These are phyloP conservation scores for Burhinus oedicnemus DNA, from an alignment of 2,113 vertebrate genomes.

Conservation along the genomic window DNA sequence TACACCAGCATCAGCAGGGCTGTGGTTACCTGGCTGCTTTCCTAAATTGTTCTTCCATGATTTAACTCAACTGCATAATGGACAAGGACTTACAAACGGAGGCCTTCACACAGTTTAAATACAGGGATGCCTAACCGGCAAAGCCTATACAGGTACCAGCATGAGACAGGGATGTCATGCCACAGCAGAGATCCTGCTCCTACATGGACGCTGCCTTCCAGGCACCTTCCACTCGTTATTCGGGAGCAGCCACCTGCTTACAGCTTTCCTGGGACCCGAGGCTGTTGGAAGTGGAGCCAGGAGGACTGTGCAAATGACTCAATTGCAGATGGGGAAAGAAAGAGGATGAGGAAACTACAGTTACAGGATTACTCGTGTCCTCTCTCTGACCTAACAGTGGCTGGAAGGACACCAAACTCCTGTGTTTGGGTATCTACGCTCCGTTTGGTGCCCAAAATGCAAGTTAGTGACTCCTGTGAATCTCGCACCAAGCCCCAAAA, in stretches of 20 bases:
- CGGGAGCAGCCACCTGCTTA: not conserved
- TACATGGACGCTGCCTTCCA: not conserved
- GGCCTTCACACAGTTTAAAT: not conserved
- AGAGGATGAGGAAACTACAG: not conserved
- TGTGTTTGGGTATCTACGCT: fast-evolving
- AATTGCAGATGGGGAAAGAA: no score
- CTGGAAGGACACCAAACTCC: not conserved
- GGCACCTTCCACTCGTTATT: no score
- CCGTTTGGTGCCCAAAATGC: not conserved
- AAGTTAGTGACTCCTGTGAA: not conserved
- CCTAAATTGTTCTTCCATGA: not conserved
- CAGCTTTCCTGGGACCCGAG: not conserved
- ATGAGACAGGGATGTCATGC: fast-evolving
- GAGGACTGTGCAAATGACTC: not conserved
- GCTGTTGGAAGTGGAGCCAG: not conserved
- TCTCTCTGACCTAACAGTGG: not conserved
- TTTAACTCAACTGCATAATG: not conserved
- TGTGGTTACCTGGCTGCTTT: not conserved
- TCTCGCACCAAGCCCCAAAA: not conserved
- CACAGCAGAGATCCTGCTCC: not conserved
- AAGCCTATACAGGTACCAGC: not conserved
- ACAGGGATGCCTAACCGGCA: not conserved
- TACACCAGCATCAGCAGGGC: not conserved
- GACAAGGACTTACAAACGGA: not conserved
- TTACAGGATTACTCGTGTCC: not conserved